Conservation (phyloP, 35 echinoderm and acorn worm genomes). For the Nesometra sesokonis region DNA sequence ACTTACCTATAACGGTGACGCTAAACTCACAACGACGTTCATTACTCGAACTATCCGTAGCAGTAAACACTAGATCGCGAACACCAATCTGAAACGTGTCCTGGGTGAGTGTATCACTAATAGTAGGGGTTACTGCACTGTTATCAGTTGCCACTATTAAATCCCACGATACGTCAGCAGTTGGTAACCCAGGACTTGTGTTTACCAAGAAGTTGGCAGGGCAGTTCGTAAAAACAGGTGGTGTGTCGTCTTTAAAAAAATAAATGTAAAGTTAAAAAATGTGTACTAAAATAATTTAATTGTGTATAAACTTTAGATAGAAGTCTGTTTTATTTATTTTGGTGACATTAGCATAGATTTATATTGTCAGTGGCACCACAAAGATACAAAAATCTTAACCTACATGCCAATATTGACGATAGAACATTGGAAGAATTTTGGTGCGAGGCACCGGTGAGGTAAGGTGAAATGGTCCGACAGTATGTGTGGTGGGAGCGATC, state of each 20-base stretch:
- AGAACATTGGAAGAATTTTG: too few relatives aligned
- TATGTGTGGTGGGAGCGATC: too few relatives aligned
- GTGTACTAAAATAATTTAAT: too few relatives aligned
- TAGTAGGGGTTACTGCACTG: background rate
- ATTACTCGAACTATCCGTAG: background rate
- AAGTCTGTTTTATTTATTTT: too few relatives aligned
- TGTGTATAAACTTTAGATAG: too few relatives aligned
- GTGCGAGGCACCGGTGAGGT: too few relatives aligned
- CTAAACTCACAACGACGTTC: background rate
- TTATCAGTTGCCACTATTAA: background rate
- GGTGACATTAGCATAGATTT: too few relatives aligned
- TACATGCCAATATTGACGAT: too few relatives aligned
- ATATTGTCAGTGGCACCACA: too few relatives aligned
- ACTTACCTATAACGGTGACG: background rate
- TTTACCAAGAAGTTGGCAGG: background rate
- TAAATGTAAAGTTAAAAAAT: too few relatives aligned
- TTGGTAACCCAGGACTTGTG: background rate
- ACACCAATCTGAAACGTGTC: background rate
- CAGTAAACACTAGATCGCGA: background rate
- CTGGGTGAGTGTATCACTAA: background rate
- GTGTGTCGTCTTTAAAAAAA: background rate
- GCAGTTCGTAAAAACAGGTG: background rate
- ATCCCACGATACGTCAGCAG: background rate
- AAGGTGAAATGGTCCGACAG: too few relatives aligned
- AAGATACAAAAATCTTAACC: too few relatives aligned